Evolutionary conservation across 2,888 invertebrate genomes (phyloP).

Genomic region (Eubasilissa splendida): DNA sequence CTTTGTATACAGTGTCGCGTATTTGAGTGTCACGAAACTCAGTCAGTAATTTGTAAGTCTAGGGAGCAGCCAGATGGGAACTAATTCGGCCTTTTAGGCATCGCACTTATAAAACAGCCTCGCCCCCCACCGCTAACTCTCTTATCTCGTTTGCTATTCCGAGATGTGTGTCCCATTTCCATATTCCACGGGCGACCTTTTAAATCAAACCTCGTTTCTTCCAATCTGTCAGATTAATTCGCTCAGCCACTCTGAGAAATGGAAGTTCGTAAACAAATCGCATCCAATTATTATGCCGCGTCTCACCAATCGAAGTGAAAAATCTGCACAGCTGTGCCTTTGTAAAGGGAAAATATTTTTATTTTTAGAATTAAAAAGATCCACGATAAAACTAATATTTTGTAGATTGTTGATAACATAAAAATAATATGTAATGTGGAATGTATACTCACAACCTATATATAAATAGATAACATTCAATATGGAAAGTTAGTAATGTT

Average conservation of each 20-base stretch:
- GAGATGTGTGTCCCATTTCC: conserved; percentile 19
- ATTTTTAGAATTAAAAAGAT: too few relatives aligned
- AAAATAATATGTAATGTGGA: too few relatives aligned
- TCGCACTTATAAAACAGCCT: conserved; percentile 16
- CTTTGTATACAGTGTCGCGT: too few relatives aligned
- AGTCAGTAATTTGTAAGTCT: too few relatives aligned
- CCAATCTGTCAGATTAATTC: conserved; percentile 11
- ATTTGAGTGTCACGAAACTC: too few relatives aligned
- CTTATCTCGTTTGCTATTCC: conserved; percentile 2
- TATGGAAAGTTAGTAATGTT: too few relatives aligned
- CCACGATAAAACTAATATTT: too few relatives aligned
- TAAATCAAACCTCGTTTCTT: conserved; percentile 38
- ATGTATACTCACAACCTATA: too few relatives aligned
- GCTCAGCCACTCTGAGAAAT: neutral
- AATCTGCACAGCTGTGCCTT: too few relatives aligned
- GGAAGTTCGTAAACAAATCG: conserved; percentile 36
- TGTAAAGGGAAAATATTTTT: too few relatives aligned
- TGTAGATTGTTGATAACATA: too few relatives aligned
- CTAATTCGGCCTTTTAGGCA: conserved; percentile 12
- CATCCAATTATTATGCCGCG: conserved; percentile 25
- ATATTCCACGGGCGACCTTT: conserved; percentile 28
- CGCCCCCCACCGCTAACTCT: neutral
- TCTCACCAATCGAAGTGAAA: neutral
- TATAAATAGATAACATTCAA: too few relatives aligned
- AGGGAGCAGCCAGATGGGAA: neutral